Conservation (phyloP, 1,140 invertebrate genomes). For the Tetramorium alpestre region DNA sequence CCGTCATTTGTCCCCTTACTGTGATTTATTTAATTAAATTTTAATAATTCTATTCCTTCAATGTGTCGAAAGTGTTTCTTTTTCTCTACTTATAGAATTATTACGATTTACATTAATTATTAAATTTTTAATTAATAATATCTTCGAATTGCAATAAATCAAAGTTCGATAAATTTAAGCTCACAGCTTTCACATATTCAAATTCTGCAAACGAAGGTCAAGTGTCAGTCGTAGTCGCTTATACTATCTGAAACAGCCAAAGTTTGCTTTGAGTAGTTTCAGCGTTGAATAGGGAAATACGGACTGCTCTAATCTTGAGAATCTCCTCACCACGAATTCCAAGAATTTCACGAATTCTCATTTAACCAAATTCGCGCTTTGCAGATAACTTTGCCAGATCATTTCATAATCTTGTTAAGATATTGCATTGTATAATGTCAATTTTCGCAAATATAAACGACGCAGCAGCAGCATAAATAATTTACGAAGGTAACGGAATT, state of each 20-base stretch:
- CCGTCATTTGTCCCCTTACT: constrained; percentile 2
- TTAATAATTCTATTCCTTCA: not conserved
- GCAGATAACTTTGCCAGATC: not conserved
- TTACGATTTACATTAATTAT: not conserved
- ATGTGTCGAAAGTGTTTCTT: not conserved
- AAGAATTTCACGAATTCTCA: constrained; percentile 50
- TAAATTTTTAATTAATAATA: not conserved
- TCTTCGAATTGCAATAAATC: not conserved
- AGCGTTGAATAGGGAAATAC: constrained; percentile 24
- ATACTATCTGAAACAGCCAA: constrained; percentile 6
- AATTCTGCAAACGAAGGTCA: constrained; percentile 37
- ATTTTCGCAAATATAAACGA: not conserved
- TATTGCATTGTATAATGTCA: not conserved
- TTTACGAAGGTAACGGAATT: constrained; percentile 16
- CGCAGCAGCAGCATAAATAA: not conserved
- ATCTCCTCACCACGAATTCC: constrained; percentile 33
- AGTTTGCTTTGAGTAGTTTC: constrained; percentile 33
- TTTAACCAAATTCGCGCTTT: constrained; percentile 28
- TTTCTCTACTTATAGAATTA: not conserved
- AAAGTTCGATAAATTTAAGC: not conserved
- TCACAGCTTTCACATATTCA: not conserved
- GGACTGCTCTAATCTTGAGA: constrained; percentile 38
- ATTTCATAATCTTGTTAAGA: constrained; percentile 27
- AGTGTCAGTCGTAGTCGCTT: constrained; percentile 36
- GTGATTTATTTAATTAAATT: constrained; percentile 18